Evolutionary conservation across 1,140 invertebrate species (phyloP).

Genomic region (Brachionus koreanus): DNA sequence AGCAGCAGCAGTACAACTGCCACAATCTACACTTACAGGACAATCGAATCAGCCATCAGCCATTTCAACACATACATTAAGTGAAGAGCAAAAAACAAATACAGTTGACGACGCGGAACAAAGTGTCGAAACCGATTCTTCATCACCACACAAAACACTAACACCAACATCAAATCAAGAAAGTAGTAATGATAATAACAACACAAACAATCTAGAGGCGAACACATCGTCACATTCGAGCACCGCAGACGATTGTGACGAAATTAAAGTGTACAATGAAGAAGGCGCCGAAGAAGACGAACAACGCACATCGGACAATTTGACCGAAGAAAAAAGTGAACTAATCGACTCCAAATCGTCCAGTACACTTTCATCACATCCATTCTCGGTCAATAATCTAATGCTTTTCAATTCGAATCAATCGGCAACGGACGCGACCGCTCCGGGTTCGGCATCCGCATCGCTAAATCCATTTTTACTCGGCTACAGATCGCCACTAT

Average conservation of each 20-base stretch:
- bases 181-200: not conserved
- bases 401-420: not conserved
- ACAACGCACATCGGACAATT: slow-evolving; percentile 21
- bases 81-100: not conserved
- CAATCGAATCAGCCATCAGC: not conserved
- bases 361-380: not conserved
- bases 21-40: not conserved
- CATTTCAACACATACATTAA: not conserved
- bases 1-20: too few relatives aligned
- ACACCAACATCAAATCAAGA: not conserved
- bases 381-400: not conserved
- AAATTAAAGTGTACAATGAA: slow-evolving; percentile 41
- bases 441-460: not conserved
- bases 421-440: not conserved
- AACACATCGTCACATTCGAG: not conserved
- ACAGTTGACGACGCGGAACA: not conserved
- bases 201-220: not conserved
- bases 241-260: not conserved
- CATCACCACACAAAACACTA: not conserved
- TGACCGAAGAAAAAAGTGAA: slow-evolving; percentile 30
- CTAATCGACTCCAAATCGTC: not conserved
- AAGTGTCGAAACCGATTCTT: not conserved
- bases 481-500: slow-evolving; percentile 11
- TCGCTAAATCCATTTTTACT: not conserved
- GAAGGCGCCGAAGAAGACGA: slow-evolving; percentile 39